phyloP scores from a whole-genome alignment of 2,888 invertebrate species.

The Cistogaster globosa region DNA sequence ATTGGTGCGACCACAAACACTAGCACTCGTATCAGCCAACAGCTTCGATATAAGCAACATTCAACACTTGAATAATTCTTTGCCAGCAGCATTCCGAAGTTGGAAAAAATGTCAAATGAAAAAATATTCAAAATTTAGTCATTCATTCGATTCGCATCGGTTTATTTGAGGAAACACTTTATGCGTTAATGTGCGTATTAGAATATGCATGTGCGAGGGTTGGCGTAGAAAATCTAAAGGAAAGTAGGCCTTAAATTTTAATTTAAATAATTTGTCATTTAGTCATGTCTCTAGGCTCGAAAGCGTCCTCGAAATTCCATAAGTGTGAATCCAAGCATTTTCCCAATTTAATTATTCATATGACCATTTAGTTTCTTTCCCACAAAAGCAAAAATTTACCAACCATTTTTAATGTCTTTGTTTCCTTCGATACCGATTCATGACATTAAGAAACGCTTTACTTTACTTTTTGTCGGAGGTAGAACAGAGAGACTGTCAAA shows the following conservation, averaged over 20 bases:
- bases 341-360: too few species aligned
- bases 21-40: constrained; percentile 25
- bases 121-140: constrained; percentile 19
- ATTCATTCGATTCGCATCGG: background rate
- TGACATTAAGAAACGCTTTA: background rate
- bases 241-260: too few species aligned
- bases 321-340: too few species aligned
- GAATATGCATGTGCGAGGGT: constrained; percentile 1
- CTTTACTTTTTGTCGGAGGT: too few species aligned
- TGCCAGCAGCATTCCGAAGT: constrained; percentile 13
- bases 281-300: too few species aligned
- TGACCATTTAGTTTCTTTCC: too few species aligned
- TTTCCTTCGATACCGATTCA: too few species aligned
- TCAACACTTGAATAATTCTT: constrained; percentile 56
- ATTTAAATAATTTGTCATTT: too few species aligned
- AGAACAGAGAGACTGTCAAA: too few species aligned
- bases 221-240: background rate
- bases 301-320: too few species aligned
- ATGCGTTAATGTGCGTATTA: constrained; percentile 32
- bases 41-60: constrained; percentile 42
- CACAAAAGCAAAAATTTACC: too few species aligned
- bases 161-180: constrained; percentile 10
- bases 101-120: constrained; percentile 3
- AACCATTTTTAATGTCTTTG: too few species aligned
- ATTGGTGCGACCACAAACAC: constrained; percentile 44